Conservation (phyloP, 2,888 invertebrate species). For the Drosophila ustulata region DNA sequence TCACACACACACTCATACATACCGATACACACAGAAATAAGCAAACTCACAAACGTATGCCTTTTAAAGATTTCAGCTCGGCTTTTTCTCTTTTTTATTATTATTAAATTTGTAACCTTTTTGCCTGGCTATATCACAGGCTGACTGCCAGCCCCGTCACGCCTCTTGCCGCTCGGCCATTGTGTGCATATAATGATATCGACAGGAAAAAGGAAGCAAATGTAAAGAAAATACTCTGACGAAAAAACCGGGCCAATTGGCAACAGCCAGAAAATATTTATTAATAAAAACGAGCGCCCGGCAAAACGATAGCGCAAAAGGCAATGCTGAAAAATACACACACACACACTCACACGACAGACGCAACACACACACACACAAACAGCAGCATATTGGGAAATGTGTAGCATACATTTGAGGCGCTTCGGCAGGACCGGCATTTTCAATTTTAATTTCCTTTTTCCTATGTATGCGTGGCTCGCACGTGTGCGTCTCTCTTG, state of each 20-base stretch:
- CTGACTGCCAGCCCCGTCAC: constrained; percentile 12
- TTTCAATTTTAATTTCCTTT: constrained; percentile 82
- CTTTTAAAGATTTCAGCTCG: constrained; percentile 36
- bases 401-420: constrained; percentile 73
- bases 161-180: not conserved
- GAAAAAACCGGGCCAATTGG: constrained; percentile 71
- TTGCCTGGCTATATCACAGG: constrained; percentile 1
- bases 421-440: constrained; percentile 69
- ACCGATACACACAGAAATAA: not conserved
- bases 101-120: constrained; percentile 58
- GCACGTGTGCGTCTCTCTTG: constrained; percentile 67
- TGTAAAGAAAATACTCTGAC: constrained; percentile 47
- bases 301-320: constrained; percentile 62
- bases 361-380: constrained; percentile 14
- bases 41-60: constrained; percentile 9
- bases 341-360: not conserved
- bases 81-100: constrained; percentile 31
- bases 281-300: constrained; percentile 79
- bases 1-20: constrained; percentile 7
- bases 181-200: constrained; percentile 31
- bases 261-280: constrained; percentile 77
- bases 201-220: constrained; percentile 58
- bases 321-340: constrained; percentile 49
- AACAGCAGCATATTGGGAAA: constrained; percentile 24
- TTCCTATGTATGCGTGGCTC: constrained; percentile 75